Evolutionary conservation across 2,888 invertebrate genomes (phyloP), one percentile per base, ranked within the genome.

Genomic region (Latrodectus elegans): DNA sequence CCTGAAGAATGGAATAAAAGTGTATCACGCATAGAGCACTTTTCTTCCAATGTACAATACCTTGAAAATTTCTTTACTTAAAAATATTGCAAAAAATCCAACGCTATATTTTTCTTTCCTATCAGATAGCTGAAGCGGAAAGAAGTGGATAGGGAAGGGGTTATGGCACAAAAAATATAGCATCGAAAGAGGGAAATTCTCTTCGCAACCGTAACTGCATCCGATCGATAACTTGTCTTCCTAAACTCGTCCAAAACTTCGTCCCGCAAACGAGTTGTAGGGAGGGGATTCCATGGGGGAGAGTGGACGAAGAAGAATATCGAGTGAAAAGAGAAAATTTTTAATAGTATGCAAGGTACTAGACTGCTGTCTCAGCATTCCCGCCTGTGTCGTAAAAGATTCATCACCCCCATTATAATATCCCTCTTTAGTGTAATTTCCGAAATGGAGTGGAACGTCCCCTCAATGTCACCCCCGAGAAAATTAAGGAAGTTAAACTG

Each of bases 381-480:
- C 75, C 75, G 68, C 17, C 55, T 75, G 82, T 38, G 55, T 82
- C 68, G 75, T 82, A 82, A 82, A 81, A 53, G 82, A 68, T 52
- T 82, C 82, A 75, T 82, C 78, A 72, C 52, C n/a, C 53, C 72
- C 84, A 84, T 77, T 84, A 83, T 72, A 73, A 26, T 10, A 22
- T 53, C n/a, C 70, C 83, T 67, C 76, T 83, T 81, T 64, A 83
- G 76, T 78, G 73, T 65, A 55, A 78, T 84, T 77, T 73, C 71
- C 52, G 75, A 76, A 83, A 83, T 76, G 65, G 71, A 64, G n/a
- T 17, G 67, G 60, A 68, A 68, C 52, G 52, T 9, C 64, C 17
- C 38, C 65, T 73, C 55, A 73, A 73, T 78, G 72, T 78, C 76
- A 68, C 77, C 84, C 65, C 17, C 38, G 78, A 78, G 78, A 65